These are phyloP conservation scores for Sclerodermus sp. DNA, from an alignment of 2,888 invertebrate species.

Conservation along the genomic window DNA sequence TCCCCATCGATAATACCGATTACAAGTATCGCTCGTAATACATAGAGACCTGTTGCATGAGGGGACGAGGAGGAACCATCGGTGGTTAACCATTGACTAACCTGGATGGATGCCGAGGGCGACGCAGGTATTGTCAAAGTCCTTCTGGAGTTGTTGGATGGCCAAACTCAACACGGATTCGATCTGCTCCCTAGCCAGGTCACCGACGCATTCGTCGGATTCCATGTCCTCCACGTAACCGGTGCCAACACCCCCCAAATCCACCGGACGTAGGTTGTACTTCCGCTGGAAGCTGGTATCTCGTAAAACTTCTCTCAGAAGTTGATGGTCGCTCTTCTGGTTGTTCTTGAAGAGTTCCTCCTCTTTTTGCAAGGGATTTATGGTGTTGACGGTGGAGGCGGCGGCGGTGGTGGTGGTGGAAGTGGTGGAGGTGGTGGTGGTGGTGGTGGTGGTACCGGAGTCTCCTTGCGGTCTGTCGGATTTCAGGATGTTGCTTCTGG, in stretches of 20 bases:
- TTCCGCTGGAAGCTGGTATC: slow-evolving; percentile 85
- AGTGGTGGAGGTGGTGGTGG: too few species aligned
- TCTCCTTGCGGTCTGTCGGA: slow-evolving; percentile 41
- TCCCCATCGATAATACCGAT: too few species aligned
- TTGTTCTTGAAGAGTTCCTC: slow-evolving; percentile 40
- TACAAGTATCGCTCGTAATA: too few species aligned
- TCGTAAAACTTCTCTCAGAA: slow-evolving; percentile 77
- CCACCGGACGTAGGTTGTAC: slow-evolving; percentile 79
- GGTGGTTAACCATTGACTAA: slow-evolving; percentile 58
- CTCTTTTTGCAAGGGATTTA: slow-evolving; percentile 29
- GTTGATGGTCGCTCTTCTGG: slow-evolving; percentile 65
- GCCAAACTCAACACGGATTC: slow-evolving; percentile 83
- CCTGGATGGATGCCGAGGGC: slow-evolving; percentile 86
- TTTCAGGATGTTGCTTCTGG: slow-evolving; percentile 19
- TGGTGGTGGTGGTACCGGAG: slow-evolving; percentile 30
- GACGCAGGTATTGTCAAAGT: slow-evolving; percentile 82
- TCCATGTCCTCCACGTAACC: slow-evolving; percentile 65
- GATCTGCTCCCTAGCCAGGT: slow-evolving; percentile 73
- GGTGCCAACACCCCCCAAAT: slow-evolving; percentile 64
- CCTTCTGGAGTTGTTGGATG: slow-evolving; percentile 82
- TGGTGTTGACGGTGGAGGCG: neutral
- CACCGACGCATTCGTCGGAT: slow-evolving; percentile 64
- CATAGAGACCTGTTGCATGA: too few species aligned
- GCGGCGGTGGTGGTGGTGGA: too few species aligned
- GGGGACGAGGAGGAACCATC: too few species aligned